Evolutionary conservation across 64 coral and sea anemone species (phyloP).

Genomic region (Stichodactyla mertensii): DNA sequence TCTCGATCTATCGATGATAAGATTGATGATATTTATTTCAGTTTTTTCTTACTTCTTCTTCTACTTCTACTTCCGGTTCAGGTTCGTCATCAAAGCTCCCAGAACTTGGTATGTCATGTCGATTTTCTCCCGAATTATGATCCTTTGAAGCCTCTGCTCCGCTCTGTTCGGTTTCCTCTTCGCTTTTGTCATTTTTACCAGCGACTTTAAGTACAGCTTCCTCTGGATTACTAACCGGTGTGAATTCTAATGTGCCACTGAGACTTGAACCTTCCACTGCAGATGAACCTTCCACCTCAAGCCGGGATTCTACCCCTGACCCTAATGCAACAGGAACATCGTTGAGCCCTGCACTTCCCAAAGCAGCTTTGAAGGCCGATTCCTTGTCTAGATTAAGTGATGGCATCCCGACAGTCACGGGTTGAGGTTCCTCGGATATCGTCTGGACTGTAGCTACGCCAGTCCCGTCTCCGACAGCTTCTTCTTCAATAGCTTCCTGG

Average conservation of each 20-base stretch:
- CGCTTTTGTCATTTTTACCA: constrained; percentile 35
- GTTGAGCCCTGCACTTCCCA: constrained; percentile 32
- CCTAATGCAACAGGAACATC: constrained; percentile 58
- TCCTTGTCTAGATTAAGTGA: constrained; percentile 19
- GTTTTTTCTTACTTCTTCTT: constrained; percentile 35
- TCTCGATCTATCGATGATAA: too few species aligned
- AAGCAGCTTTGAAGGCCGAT: constrained; percentile 39
- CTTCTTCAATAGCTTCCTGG: neutral
- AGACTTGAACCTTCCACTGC: constrained; percentile 53
- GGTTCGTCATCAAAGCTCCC: constrained; percentile 3
- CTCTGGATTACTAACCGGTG: constrained; percentile 67
- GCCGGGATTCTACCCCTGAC: constrained; percentile 51
- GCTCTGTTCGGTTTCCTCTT: constrained; percentile 15
- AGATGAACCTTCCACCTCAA: constrained; percentile 57
- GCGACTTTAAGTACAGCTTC: constrained; percentile 67
- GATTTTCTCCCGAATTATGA: constrained; percentile 29
- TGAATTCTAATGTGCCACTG: constrained; percentile 68
- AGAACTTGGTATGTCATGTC: constrained; percentile 30
- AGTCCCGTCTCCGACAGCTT: neutral
- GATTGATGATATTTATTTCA: too few species aligned
- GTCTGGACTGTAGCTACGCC: neutral
- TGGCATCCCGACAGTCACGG: neutral
- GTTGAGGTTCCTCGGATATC: neutral
- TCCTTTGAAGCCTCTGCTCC: constrained; percentile 12
- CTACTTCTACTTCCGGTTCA: constrained; percentile 14